Evolutionary conservation across 2,888 invertebrate genomes (phyloP).

Genomic region (Mantis religiosa): DNA sequence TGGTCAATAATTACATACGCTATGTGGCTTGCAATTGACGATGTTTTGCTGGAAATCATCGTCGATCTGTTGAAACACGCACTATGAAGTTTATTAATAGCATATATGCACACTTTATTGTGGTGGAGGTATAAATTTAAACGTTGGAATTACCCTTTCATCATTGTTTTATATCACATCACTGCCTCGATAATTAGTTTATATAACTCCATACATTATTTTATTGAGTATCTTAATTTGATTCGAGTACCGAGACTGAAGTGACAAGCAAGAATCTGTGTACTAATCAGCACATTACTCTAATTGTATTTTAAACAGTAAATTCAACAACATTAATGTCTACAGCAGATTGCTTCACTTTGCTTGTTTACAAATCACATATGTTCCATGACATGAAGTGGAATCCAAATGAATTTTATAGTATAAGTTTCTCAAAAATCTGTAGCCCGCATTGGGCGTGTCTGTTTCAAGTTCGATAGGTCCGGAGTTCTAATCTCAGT

Average conservation of each 20-base stretch:
- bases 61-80: background rate
- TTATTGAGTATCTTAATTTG: background rate
- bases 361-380: too few relatives aligned
- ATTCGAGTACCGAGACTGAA: background rate
- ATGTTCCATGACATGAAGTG: too few relatives aligned
- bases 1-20: background rate
- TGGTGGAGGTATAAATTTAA: background rate
- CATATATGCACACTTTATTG: background rate
- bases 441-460: too few relatives aligned
- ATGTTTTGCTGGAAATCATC: background rate
- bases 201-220: background rate
- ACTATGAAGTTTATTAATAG: background rate
- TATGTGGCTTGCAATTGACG: background rate
- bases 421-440: too few relatives aligned
- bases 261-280: too few relatives aligned
- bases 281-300: too few relatives aligned
- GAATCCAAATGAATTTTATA: too few relatives aligned
- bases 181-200: background rate
- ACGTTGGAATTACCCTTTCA: background rate
- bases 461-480: too few relatives aligned
- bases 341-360: too few relatives aligned
- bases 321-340: too few relatives aligned
- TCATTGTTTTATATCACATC: background rate
- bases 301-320: too few relatives aligned
- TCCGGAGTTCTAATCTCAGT: too few relatives aligned